Evolutionary conservation across 2,113 vertebrate species (phyloP), one percentile per base, ranked within the genome.

Genomic region (Indri indri): DNA sequence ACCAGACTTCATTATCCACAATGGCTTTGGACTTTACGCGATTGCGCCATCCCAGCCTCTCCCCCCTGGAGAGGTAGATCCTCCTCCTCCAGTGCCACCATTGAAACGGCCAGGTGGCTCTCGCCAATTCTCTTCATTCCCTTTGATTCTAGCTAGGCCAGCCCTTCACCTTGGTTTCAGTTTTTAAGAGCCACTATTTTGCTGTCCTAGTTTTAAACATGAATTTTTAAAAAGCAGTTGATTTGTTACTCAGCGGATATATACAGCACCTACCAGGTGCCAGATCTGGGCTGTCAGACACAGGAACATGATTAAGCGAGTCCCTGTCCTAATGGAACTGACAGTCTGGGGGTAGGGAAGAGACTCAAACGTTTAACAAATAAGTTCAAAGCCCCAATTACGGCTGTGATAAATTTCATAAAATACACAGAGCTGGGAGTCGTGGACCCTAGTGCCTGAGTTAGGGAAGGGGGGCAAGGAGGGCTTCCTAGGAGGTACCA

Each of bases 121-220:
- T 85, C 0, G 1, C 18, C 20, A 8, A 7, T 79, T 81, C 65
- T 80, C 20, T 68, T 30, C 45, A 59, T 47, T 65, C 50, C 70
- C 80, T n/a, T 66, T 3, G 2, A 83, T 80, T 96, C 74, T 80
- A 92, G 87, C 74, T 80, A 92, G 87, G 57, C 57, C 83, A 94
- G 54, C 17, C 70, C 37, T 90, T 81, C 52, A 91, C 42, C 27
- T 25, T 54, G 59, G 71, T 91, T 88, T 95, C 65, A 70, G 34
- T 92, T 90, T 94, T 96, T 92, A 88, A 88, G 57, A 77, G 57
- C 34, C 59, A 37, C 9, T 85, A n/a, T 90, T 97, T 93, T 86
- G n/a, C 45, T 95, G 80, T 77, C 91, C 59, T 94, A 47, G 59
- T 96, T 95, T 89, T 94, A 90, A 96, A 90, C 32, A 25, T 54